Evolutionary conservation across 2,113 vertebrate species (phyloP).

Genomic region (Perca schrenkii): DNA sequence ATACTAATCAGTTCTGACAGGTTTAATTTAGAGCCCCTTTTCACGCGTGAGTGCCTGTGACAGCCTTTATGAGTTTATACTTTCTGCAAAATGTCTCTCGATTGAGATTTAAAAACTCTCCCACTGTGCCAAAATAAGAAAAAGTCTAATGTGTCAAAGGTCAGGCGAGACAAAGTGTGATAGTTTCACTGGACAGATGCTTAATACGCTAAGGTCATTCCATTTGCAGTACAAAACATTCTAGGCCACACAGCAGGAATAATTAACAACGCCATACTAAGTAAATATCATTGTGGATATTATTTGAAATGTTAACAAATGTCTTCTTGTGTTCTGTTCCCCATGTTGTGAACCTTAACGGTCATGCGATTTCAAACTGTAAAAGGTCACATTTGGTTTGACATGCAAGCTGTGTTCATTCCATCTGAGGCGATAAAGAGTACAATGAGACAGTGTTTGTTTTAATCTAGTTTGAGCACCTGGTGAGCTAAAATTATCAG

Average conservation of each 20-base stretch:
- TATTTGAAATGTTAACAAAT: slow-evolving; percentile 54
- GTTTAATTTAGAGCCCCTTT: neutral
- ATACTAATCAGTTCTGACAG: neutral
- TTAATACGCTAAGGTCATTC: slow-evolving; percentile 25
- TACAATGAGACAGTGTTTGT: slow-evolving; percentile 10
- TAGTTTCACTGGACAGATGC: slow-evolving; percentile 18
- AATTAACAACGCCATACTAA: slow-evolving; percentile 13
- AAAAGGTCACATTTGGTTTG: slow-evolving; percentile 32
- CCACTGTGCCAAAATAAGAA: neutral
- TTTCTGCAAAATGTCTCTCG: slow-evolving; percentile 4
- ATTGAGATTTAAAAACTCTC: neutral
- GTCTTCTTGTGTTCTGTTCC: slow-evolving; percentile 1
- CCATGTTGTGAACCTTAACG: neutral
- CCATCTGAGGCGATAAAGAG: slow-evolving; percentile 6
- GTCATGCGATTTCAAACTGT: neutral
- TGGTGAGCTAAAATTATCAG: slow-evolving; percentile 23
- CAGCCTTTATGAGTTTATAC: neutral
- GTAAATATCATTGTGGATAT: slow-evolving; percentile 15
- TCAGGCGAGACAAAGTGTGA: slow-evolving; percentile 19
- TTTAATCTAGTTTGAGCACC: slow-evolving; percentile 41
- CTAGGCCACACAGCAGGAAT: slow-evolving; percentile 18
- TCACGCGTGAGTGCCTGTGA: neutral
- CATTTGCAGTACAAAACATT: slow-evolving; percentile 16
- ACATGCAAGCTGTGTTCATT: slow-evolving; percentile 6
- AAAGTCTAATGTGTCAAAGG: slow-evolving; percentile 22